Percentiles rank a stretch among this genome's conserved stretches.
phyloP scores from a whole-genome alignment of 2,113 vertebrate species.

The Cyphomyrus discorhynchus region DNA sequence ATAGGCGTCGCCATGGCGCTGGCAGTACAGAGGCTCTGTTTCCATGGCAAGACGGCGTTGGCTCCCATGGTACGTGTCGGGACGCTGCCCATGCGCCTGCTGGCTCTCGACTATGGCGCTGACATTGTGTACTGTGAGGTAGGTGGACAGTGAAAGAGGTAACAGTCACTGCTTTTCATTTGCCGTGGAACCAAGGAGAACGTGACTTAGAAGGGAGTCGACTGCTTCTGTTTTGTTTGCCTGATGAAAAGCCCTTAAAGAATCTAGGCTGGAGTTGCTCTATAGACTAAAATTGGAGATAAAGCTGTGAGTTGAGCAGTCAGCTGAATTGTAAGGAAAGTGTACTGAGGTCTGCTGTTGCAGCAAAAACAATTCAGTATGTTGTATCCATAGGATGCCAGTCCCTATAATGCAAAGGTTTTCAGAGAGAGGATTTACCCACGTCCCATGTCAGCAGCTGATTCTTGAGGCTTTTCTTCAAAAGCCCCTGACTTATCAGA shows the following conservation, averaged over 20 bases:
- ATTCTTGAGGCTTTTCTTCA: background rate
- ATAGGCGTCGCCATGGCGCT: slow-evolving; percentile 25
- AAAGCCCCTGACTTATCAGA: background rate
- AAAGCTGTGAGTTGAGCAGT: background rate
- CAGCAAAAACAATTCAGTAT: background rate
- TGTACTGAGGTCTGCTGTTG: background rate
- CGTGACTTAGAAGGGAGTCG: background rate
- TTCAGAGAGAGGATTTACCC: background rate
- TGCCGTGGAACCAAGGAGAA: background rate
- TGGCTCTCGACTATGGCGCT: slow-evolving; percentile 90
- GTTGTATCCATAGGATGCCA: background rate
- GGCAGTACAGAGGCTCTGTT: slow-evolving; percentile 58
- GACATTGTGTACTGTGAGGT: slow-evolving; percentile 96
- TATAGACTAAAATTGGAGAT: background rate
- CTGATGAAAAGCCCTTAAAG: background rate
- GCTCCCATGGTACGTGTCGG: slow-evolving; percentile 95
- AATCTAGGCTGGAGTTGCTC: background rate
- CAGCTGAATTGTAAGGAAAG: background rate
- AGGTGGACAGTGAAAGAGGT: slow-evolving; percentile 19
- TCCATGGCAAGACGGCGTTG: slow-evolving; percentile 70
- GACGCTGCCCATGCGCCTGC: slow-evolving; percentile 86
- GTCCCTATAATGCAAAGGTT: background rate
- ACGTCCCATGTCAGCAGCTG: background rate
- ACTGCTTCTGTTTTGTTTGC: background rate
- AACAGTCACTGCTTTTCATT: background rate